A percentile compares a stretch with the other conserved stretches of the same genome.
Conservation (phyloP, 2,113 vertebrate species). For the Equus przewalskii region DNA sequence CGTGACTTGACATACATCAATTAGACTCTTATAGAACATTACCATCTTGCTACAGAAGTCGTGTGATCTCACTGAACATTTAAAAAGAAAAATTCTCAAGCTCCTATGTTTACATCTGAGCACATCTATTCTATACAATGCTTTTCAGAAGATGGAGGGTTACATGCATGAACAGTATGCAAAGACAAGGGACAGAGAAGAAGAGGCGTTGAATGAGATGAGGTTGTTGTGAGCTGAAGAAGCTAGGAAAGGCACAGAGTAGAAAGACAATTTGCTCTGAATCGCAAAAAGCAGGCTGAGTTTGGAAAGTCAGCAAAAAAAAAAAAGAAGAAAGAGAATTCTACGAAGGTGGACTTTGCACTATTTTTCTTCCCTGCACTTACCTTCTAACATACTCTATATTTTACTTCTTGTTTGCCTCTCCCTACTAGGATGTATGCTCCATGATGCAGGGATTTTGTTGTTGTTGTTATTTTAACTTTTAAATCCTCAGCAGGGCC, state of each 20-base stretch:
- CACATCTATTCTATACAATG: neutral
- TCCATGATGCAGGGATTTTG: neutral
- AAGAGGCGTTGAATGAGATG: neutral
- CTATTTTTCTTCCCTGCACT: neutral
- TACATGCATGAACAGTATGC: neutral
- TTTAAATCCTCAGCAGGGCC: neutral
- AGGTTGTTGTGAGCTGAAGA: neutral
- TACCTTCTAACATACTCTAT: neutral
- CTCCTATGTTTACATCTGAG: neutral
- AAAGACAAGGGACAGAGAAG: neutral
- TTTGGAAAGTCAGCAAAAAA: neutral
- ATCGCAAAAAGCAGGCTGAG: neutral
- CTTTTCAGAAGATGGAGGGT: neutral
- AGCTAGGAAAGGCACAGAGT: neutral
- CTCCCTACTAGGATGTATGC: neutral
- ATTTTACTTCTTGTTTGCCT: neutral
- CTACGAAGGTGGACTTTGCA: neutral
- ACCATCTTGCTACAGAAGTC: neutral
- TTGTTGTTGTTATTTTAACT: neutral
- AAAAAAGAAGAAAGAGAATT: neutral
- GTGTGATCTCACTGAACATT: neutral
- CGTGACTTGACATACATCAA: neutral
- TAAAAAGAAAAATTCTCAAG: slow-evolving; percentile 9
- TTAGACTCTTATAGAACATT: neutral
- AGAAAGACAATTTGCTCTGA: neutral